These are phyloP conservation scores for Apodemus speciosus DNA, from an alignment of 2,113 vertebrate genomes.

Conservation along the genomic window DNA sequence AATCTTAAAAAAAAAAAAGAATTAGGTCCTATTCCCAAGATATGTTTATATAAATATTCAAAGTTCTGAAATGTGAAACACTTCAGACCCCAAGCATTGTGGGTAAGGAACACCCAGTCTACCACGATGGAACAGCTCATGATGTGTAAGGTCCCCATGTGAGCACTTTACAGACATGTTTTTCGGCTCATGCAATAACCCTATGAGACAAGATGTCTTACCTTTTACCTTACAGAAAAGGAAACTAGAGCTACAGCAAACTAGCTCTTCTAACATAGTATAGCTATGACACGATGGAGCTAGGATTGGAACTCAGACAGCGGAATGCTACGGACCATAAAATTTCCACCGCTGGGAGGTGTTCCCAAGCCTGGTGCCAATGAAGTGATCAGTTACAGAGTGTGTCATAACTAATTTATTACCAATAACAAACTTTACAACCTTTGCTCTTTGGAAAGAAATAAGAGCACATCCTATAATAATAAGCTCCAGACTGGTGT, in stretches of 20 bases:
- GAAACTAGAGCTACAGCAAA: neutral
- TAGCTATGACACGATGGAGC: neutral
- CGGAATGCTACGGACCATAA: neutral
- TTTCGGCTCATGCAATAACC: neutral
- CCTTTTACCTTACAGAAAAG: neutral
- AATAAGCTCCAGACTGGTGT: neutral
- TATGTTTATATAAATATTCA: neutral
- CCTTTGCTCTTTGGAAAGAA: slow-evolving; percentile 17
- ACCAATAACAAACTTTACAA: slow-evolving; percentile 58
- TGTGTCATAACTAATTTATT: slow-evolving; percentile 17
- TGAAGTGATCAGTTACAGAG: slow-evolving; percentile 30
- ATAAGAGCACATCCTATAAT: neutral
- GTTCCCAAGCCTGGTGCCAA: neutral
- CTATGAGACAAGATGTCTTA: neutral
- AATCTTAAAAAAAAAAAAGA: neutral
- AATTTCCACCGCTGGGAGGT: neutral
- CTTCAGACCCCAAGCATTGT: neutral
- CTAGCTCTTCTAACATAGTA: neutral
- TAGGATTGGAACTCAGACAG: neutral
- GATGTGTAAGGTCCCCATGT: neutral
- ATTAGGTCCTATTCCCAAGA: neutral
- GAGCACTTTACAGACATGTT: neutral
- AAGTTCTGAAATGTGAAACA: neutral
- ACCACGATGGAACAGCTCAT: neutral
- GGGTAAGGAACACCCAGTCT: neutral